Evolutionary conservation across 2,797 vertebrate genomes (phyloP), one percentile per base, ranked within the genome.

Genomic region (Karalla daura): DNA sequence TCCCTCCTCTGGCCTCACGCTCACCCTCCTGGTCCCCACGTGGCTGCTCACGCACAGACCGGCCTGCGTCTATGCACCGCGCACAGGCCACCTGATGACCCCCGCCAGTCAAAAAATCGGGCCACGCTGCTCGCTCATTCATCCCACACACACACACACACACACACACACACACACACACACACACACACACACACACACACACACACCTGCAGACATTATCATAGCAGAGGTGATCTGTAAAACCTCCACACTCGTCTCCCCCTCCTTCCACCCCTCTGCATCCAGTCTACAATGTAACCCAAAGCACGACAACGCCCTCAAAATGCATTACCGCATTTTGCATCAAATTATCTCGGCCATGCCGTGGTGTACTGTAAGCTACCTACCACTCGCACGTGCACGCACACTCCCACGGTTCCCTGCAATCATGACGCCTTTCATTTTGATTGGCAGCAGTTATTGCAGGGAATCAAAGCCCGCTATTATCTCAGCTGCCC

Each of bases 401-500:
- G 63, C 43, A 67, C 21, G n/a, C 30, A 59, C 37, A 39, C 44
- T 17, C 64, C 39, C 45, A 72, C 53, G 59, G 46, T 75, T 81
- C 69, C 61, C 64, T 51, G 70, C 64, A 83, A 90, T 86, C 83
- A 81, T 1, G 65, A 70, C 72, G 75, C 66, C 75, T 87, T 89
- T 90, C 81, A 80, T 86, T 88, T 77, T 91, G 89, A 92, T 70
- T 91, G 91, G 69, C 90, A 90, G 87, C 70, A 86, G 84, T 84
- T 90, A 87, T 91, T 91, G 87, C 84, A 50, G 43, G 76, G 85
- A 91, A 91, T 91, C 90, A 92, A 92, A 91, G 88, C 83, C 62
- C 0, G 18, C 84, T 86, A 89, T 92, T 91, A 91, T 92, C 90
- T 91, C 78, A 78, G 88, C 87, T 78, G 88, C 87, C 85, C 88